Base-by-base conservation (phyloP, 2,113 vertebrate species). In the Galemys pyrenaicus region DNA sequence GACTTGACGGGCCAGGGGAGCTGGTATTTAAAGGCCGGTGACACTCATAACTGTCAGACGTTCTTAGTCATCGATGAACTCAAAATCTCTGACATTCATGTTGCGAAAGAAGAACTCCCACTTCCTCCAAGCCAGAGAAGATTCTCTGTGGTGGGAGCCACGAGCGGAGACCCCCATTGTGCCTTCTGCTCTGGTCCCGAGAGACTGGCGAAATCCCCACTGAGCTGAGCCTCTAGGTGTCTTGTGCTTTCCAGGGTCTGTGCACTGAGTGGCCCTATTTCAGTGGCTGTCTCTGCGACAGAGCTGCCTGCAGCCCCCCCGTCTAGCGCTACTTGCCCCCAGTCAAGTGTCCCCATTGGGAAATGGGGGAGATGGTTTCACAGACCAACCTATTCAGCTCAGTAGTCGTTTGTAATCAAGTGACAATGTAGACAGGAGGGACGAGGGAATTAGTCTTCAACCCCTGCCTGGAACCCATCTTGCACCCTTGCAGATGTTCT, bases 41-140 rank as follows among this genome's bases (percentile, higher is more conserved):
- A 19, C 46, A 80, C 94, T 96, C 92, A 95, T 94, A 8, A 26
- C 35, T 17, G 44, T 71, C 49, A 39, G 49, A 26, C 37, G 9
- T 28, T 94, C 89, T 97, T 97, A 97, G 96, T 97, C 97, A 97
- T 35, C 3, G 0, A 39, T 39, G 58, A 90, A 74, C 12, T 65
- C 84, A 58, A 54, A 95, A 73, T 24, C 75, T 73, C n/a, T 95
- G 91, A 91, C 93, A 94, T 89, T 95, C 68, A 65, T n/a, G 65
- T 75, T 71, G 2, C n/a, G 88, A 97, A 96, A 97, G 95, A 20
- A 96, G 94, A 97, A 97, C 92, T 96, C 51, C 83, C 16, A 44
- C 89, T 96, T 96, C 95, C 96, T 94, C 77, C 54, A 24, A 37
- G 19, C 6, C 6, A 65, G 39, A 96, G 94, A 87, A 95, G 93